phyloP scores from a whole-genome alignment of 2,797 vertebrate genomes.

The Diplodus puntazzo region DNA sequence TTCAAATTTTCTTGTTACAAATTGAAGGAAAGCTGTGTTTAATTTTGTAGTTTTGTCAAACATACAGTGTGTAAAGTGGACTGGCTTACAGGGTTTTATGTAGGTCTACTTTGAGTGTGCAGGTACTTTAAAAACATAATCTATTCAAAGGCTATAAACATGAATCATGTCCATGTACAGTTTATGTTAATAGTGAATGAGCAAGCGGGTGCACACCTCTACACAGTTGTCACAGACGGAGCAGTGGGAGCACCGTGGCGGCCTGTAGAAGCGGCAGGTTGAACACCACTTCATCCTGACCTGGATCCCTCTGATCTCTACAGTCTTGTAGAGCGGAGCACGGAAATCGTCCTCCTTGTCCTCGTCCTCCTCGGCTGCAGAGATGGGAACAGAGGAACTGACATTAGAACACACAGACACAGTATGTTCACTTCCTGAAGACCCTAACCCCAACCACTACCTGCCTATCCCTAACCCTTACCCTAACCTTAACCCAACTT shows the following conservation, averaged over 20 bases:
- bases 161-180: not conserved
- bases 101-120: not conserved
- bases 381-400: not conserved
- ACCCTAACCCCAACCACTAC: too few species aligned
- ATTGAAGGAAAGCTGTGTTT: not conserved
- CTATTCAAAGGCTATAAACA: not conserved
- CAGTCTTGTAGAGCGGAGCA: slow-evolving; percentile 96
- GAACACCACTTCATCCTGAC: slow-evolving; percentile 99
- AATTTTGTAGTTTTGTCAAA: not conserved
- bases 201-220: slow-evolving; percentile 86
- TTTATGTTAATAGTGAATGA: not conserved
- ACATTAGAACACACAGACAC: not conserved
- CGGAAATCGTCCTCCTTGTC: slow-evolving; percentile 98
- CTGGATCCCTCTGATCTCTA: slow-evolving; percentile 97
- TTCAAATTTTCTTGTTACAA: not conserved
- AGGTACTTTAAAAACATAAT: too few species aligned
- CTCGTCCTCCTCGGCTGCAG: slow-evolving; percentile 94
- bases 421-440: too few species aligned
- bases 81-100: not conserved
- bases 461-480: too few species aligned
- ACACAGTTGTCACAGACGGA: slow-evolving; percentile 99
- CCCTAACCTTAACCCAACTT: too few species aligned
- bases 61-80: not conserved
- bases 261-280: slow-evolving; percentile 97
- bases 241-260: slow-evolving; percentile 96